Conservation (phyloP, 2,797 vertebrate genomes). For the Echiichthys vipera region DNA sequence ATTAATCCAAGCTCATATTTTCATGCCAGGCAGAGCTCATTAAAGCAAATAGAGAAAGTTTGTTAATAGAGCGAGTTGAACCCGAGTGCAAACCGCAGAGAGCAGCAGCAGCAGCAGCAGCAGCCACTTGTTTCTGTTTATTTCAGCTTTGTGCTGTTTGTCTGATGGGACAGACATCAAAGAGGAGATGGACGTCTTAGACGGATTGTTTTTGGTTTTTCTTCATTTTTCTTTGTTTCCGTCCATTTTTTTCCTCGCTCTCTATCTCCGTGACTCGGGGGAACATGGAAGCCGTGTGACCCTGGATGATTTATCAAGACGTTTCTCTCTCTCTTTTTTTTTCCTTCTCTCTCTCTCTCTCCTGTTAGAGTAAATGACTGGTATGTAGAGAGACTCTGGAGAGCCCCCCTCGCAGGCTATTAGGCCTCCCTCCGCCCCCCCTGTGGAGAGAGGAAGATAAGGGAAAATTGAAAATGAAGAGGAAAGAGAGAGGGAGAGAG, state of each 20-base stretch:
- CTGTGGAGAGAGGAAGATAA: conserved; percentile 79
- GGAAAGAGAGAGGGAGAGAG: conserved; percentile 58
- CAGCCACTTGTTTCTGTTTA: conserved; percentile 65
- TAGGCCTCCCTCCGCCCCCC: conserved; percentile 73
- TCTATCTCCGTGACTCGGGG: conserved; percentile 52
- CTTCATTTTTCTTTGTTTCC: conserved; percentile 41
- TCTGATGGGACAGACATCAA: conserved; percentile 61
- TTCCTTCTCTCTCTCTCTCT: conserved; percentile 15
- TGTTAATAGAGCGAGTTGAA: conserved; percentile 13
- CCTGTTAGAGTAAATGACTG: conserved; percentile 72
- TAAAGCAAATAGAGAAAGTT: conserved; percentile 2
- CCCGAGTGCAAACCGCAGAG: conserved; percentile 4
- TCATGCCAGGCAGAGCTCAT: background rate
- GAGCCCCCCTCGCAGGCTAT: conserved; percentile 66
- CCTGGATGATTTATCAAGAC: conserved; percentile 69
- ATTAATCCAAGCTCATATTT: background rate
- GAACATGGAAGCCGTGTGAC: conserved; percentile 72
- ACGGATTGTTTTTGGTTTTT: conserved; percentile 18
- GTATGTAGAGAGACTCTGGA: conserved; percentile 71
- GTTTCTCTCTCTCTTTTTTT: conserved; percentile 29
- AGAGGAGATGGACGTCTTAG: conserved; percentile 28
- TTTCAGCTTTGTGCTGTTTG: conserved; percentile 47
- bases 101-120: conserved; percentile 31
- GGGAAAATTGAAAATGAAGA: conserved; percentile 79
- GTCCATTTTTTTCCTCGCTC: background rate